phyloP scores from a whole-genome alignment of 2,113 vertebrate genomes.

The Pollimyrus isidori region DNA sequence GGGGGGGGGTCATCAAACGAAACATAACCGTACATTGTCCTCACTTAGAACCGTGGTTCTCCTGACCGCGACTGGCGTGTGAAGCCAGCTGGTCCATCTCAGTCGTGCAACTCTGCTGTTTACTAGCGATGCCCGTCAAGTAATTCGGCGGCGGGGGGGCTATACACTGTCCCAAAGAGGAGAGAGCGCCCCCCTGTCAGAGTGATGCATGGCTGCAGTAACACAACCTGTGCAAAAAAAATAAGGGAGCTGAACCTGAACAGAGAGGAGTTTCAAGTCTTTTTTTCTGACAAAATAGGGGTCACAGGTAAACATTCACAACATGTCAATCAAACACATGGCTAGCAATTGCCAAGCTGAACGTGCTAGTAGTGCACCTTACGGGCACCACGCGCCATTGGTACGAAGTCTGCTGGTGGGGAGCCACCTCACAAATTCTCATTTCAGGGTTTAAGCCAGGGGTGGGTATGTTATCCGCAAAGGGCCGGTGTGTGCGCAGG shows the following conservation, averaged over 20 bases:
- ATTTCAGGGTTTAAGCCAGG: neutral
- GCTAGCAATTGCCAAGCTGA: constrained; percentile 38
- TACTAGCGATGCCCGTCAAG: neutral
- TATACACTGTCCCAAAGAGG: constrained; percentile 45
- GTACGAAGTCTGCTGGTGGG: neutral
- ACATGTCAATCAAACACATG: constrained; percentile 42
- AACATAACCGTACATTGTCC: neutral
- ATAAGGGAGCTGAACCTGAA: constrained; percentile 33
- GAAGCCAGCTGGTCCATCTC: neutral
- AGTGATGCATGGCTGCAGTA: constrained; percentile 64
- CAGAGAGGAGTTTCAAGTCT: constrained; percentile 40
- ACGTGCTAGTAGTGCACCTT: neutral
- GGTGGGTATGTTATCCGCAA: neutral
- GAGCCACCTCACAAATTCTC: neutral
- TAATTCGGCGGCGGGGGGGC: neutral
- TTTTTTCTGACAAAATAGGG: constrained; percentile 49
- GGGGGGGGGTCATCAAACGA: neutral
- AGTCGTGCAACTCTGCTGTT: neutral
- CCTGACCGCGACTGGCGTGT: neutral
- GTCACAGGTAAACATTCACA: constrained; percentile 55
- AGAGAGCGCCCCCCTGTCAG: constrained; percentile 55
- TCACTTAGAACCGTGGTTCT: neutral
- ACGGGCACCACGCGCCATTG: neutral
- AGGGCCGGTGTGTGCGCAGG: too few relatives aligned
- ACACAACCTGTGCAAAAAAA: constrained; percentile 52